Percentiles rank a stretch among this genome's conserved stretches.
phyloP scores from a whole-genome alignment of 2,113 vertebrate genomes.

The Rhinolophus sinicus region DNA sequence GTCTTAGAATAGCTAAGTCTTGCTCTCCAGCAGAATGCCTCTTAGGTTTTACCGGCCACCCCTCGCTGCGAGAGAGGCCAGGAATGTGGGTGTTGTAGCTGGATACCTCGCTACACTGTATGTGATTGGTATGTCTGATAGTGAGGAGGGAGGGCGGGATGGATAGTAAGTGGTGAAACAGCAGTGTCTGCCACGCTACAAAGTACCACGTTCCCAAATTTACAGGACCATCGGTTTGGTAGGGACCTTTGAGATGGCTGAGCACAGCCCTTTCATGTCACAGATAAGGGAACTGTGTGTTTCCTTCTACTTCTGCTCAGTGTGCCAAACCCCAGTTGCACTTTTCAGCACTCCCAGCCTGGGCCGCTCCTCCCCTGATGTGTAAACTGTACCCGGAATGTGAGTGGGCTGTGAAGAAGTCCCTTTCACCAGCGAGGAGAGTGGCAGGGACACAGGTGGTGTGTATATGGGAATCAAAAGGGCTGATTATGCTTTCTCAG shows the following conservation, averaged over 20 bases:
- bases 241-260: background rate
- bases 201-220: background rate
- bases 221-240: background rate
- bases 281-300: background rate
- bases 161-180: background rate
- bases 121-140: background rate
- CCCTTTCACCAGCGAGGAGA: background rate
- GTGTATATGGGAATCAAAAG: conserved; percentile 43
- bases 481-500: conserved; percentile 60
- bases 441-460: background rate
- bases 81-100: background rate
- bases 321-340: background rate
- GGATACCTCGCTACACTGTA: background rate
- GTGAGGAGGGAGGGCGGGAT: background rate
- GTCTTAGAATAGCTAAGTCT: background rate
- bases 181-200: background rate
- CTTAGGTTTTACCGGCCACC: background rate
- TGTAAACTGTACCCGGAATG: background rate
- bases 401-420: background rate
- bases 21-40: background rate
- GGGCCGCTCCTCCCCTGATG: background rate
- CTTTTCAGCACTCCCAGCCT: background rate
- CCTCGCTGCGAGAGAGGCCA: background rate
- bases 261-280: background rate
- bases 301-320: background rate